phyloP scores from a whole-genome alignment of 2,888 invertebrate species.

The Beris chalybata region DNA sequence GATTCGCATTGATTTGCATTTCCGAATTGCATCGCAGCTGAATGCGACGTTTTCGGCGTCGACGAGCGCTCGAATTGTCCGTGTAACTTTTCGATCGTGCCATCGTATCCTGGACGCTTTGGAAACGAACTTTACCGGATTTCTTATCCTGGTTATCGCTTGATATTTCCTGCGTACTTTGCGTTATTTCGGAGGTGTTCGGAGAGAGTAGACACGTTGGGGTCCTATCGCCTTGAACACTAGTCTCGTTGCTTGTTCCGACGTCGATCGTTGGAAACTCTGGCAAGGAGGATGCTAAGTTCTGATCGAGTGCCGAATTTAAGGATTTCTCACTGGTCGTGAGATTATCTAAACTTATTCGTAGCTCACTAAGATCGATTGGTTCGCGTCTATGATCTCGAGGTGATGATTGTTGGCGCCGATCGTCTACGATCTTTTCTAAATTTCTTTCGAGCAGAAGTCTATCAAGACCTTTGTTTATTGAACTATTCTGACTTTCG shows the following conservation, averaged over 20 bases:
- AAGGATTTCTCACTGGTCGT: slow-evolving; percentile 47
- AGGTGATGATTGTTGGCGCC: slow-evolving; percentile 27
- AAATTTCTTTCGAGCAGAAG: slow-evolving; percentile 47
- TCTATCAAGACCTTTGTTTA: slow-evolving; percentile 59
- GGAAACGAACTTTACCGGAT: slow-evolving; percentile 52
- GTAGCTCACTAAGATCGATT: slow-evolving; percentile 63
- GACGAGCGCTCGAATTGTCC: slow-evolving; percentile 48
- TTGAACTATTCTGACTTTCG: slow-evolving; percentile 50
- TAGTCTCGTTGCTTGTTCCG: slow-evolving; percentile 22
- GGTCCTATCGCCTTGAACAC: slow-evolving; percentile 15
- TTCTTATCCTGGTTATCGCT: slow-evolving; percentile 47
- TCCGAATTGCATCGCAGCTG: slow-evolving; percentile 45
- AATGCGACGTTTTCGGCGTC: slow-evolving; percentile 50
- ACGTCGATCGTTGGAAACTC: slow-evolving; percentile 1
- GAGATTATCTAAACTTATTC: slow-evolving; percentile 58
- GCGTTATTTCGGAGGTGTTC: slow-evolving; percentile 61
- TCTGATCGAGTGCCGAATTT: slow-evolving; percentile 61
- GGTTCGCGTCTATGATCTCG: slow-evolving; percentile 66
- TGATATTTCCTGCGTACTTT: slow-evolving; percentile 39
- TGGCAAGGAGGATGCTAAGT: slow-evolving; percentile 23
- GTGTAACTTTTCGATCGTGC: slow-evolving; percentile 61
- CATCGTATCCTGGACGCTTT: slow-evolving; percentile 55
- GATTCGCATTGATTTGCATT: slow-evolving; percentile 54
- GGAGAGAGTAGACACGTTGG: slow-evolving; percentile 48
- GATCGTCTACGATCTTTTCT: slow-evolving; percentile 47